phyloP scores from a whole-genome alignment of 2,888 invertebrate genomes.

The Orthonychiurus folsomi region DNA sequence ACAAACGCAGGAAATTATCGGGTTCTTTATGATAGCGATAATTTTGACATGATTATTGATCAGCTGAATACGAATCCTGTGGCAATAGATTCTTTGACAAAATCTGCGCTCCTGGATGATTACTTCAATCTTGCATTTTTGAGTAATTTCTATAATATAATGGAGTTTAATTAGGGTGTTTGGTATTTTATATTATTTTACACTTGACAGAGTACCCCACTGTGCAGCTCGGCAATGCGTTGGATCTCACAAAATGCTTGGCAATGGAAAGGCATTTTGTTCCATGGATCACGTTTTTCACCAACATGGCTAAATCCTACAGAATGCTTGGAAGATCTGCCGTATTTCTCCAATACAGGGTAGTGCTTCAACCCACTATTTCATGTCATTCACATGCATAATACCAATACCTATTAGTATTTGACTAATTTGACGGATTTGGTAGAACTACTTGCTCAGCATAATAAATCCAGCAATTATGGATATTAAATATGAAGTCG shows the following conservation, averaged over 20 bases:
- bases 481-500: slow-evolving; percentile 22
- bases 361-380: no score
- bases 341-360: slow-evolving; percentile 24
- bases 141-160: no score
- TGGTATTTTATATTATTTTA: no score
- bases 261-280: slow-evolving; percentile 24
- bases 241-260: slow-evolving; percentile 28
- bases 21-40: slow-evolving; percentile 22
- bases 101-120: slow-evolving; percentile 34
- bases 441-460: slow-evolving; percentile 28
- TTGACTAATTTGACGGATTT: not conserved
- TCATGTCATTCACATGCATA: not conserved
- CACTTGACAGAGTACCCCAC: no score
- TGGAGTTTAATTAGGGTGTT: no score
- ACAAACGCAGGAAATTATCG: slow-evolving; percentile 35
- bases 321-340: slow-evolving; percentile 26
- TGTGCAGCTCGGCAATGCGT: slow-evolving; percentile 9
- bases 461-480: slow-evolving; percentile 20
- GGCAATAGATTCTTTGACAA: slow-evolving; percentile 22
- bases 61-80: slow-evolving; percentile 20
- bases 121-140: slow-evolving; percentile 24
- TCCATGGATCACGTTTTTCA: slow-evolving; percentile 32
- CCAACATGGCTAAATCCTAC: slow-evolving; percentile 31
- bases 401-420: not conserved
- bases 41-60: slow-evolving; percentile 22